Evolutionary conservation across 2,113 vertebrate species (phyloP).

Genomic region (Ciconia boyciana): DNA sequence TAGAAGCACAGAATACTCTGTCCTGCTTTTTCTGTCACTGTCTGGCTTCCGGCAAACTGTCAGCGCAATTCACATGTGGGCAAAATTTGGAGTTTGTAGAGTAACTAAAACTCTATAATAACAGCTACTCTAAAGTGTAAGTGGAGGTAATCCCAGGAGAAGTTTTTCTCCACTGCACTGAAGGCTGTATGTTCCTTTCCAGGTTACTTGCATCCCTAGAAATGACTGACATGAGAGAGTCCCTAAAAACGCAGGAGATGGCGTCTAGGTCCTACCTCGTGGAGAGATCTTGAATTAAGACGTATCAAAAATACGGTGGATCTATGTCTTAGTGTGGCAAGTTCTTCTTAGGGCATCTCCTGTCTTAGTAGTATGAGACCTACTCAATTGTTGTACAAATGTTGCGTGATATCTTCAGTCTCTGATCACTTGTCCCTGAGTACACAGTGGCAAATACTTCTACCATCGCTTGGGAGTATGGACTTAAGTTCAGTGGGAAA

Average conservation of each 20-base stretch:
- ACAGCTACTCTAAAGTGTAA: neutral
- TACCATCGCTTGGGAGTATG: neutral
- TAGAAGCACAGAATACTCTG: neutral
- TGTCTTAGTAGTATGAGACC: neutral
- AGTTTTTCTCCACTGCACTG: neutral
- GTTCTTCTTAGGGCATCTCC: neutral
- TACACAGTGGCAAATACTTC: neutral
- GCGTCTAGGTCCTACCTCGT: neutral
- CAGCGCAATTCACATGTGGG: neutral
- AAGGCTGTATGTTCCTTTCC: neutral
- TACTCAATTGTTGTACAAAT: neutral
- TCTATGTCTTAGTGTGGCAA: neutral
- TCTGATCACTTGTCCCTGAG: neutral
- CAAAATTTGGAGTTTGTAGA: neutral
- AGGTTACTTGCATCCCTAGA: neutral
- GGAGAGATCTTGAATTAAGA: neutral
- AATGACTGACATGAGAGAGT: neutral
- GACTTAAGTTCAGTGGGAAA: neutral
- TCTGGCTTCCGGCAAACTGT: slow-evolving; percentile 10
- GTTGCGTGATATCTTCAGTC: neutral
- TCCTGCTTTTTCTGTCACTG: neutral
- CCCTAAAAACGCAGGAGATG: neutral
- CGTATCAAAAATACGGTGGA: neutral
- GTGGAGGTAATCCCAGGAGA: neutral
- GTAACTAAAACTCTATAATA: neutral